Evolutionary conservation across 2,113 vertebrate species (phyloP).

Genomic region (Baryphthengus martii): DNA sequence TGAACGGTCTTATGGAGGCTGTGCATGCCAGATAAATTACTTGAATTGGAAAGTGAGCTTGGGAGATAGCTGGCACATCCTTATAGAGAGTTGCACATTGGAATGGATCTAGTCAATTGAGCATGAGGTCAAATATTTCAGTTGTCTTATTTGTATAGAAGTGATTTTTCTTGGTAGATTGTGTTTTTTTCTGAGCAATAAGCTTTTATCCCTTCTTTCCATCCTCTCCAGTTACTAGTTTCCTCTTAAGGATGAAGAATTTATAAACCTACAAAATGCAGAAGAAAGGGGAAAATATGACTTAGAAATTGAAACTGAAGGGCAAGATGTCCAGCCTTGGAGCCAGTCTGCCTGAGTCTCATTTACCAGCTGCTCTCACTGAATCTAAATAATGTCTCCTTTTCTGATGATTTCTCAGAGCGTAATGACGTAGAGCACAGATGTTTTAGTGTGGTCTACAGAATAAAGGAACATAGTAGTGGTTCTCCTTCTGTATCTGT

Average conservation of each 20-base stretch:
- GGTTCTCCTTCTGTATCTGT: background rate
- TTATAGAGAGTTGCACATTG: background rate
- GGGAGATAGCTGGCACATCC: background rate
- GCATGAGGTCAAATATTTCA: background rate
- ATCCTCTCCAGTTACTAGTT: background rate
- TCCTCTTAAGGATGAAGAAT: background rate
- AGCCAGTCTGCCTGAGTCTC: background rate
- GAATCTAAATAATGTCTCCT: background rate
- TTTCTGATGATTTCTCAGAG: background rate
- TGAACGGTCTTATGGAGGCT: background rate
- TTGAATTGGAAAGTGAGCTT: background rate
- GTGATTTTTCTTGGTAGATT: background rate
- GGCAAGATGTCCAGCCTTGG: background rate
- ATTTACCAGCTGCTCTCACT: background rate
- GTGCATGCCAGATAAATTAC: background rate
- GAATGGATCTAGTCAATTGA: background rate
- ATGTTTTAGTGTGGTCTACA: background rate
- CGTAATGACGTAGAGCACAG: background rate
- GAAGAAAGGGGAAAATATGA: background rate
- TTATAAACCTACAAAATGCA: background rate
- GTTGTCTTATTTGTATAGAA: background rate
- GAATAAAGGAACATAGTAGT: background rate
- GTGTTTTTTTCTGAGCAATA: background rate
- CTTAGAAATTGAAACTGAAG: background rate
- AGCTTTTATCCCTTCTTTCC: background rate